Evolutionary conservation across 2,888 invertebrate genomes (phyloP), one percentile per base, ranked within the genome.

Genomic region (Hirtodrosophila confusa): DNA sequence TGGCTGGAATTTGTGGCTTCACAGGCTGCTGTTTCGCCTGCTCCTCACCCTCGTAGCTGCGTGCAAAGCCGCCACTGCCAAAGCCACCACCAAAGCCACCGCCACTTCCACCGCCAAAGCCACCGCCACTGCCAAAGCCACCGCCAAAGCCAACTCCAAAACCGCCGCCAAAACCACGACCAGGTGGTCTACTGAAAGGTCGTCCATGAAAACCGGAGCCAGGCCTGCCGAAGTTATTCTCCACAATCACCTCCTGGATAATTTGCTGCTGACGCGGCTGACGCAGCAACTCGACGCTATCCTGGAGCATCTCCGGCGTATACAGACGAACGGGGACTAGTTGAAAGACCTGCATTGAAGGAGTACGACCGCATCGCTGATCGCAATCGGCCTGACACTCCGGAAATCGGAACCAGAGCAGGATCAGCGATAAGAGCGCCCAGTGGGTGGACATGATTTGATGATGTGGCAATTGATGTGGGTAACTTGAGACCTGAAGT

Each of bases 261-360:
- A 80, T 62, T 44, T 88, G 80, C 48, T 78, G 88, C 23, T 83
- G 82, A 0, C 78, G 72, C 17, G 76, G 58, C 5, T 39, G 57
- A 6, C 82, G 80, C 29, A 60, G 6, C 36, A 65, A 27, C 8
- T 65, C 55, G 3, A 27, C 35, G 5, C 11, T 33, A 1, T 70
- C 41, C 35, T 35, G 31, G 10, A 73, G 31, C 56, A 49, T n/a
- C 12, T 71, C 54, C 12, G 79, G 57, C 12, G 61, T 64, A 17
- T 55, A 73, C 6, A 75, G 39, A 1, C 77, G 65, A 0, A 85
- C 70, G 10, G 85, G 83, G 45, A 82, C 72, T 4, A 83, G 36
- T 17, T 65, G 76, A 51, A 44, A 78, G 0, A 68, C 4, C 9
- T 69, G 73, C 7, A 39, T 45, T 0, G 27, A n/a, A 1, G 65